Base-by-base conservation (phyloP, 2,797 vertebrate species). In the Rhynchotus rufescens region DNA sequence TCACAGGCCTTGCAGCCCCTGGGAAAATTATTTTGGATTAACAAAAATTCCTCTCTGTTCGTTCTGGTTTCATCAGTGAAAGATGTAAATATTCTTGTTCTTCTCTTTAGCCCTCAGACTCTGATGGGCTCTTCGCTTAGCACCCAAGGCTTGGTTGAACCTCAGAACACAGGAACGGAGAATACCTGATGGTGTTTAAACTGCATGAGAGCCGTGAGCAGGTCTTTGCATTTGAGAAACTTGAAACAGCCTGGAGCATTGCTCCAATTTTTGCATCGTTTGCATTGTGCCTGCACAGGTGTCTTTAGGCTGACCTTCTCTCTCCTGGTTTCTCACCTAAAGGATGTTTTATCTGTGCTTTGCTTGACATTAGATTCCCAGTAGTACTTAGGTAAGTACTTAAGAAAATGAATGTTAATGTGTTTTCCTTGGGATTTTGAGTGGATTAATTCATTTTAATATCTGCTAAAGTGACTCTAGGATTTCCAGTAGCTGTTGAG, bases 341-440 rank as follows among this genome's bases (percentile, higher is more conserved):
- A 60, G 64, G 13, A 26, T 76, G 25, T 84, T 91, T 88, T 74
- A 65, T 72, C 52, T 59, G 36, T 86, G 59, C 52, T 62, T 91
- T 84, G 86, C 72, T 93, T 94, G 88, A 40, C 72, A 20, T 78
- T 90, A 52, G 17, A 12, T 56, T 93, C 72, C 91, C 66, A 75
- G 84, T 59, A 80, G 61, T 86, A 57, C 60, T 68, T 83, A 44
- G 66, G 65, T 49, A 17, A 44, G 44, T 19, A 42, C 42, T 42
- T 42, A 80, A 71, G 56, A 87, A 92, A 86, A 75, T 72, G 19
- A 83, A 44, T 1, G 3, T 86, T 94, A 88, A 82, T 73, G 86
- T 66, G 28, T 73, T 91, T 92, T 94, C 45, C 62, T 80, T 65
- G 69, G 73, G 81, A 56, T 66, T 78, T 88, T 65, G 59, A 84